phyloP scores from a whole-genome alignment of 2,113 vertebrate species.

The Mustela lutreola region DNA sequence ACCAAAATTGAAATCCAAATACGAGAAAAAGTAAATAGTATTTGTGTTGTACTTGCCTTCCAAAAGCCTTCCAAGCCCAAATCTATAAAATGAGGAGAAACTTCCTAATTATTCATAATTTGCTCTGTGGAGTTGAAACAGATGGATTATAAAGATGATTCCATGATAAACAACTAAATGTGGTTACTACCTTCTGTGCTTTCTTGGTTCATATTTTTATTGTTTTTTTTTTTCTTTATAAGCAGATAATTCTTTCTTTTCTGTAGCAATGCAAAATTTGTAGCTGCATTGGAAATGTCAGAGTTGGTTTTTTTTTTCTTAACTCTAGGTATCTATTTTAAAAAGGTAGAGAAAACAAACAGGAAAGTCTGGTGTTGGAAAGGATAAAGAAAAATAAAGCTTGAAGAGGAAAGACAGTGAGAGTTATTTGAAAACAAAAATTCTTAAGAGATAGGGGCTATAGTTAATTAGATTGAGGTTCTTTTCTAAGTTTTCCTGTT shows the following conservation, averaged over 20 bases:
- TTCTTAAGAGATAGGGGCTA: neutral
- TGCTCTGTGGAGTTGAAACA: conserved; percentile 67
- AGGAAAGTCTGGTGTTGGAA: conserved; percentile 13
- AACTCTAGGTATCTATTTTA: conserved; percentile 44
- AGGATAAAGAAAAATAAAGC: conserved; percentile 16
- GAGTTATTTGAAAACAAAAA: neutral
- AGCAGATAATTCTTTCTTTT: conserved; percentile 49
- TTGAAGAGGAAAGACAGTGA: neutral
- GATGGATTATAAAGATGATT: conserved; percentile 78
- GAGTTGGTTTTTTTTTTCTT: conserved; percentile 23
- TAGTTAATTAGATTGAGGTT: neutral
- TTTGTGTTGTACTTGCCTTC: neutral
- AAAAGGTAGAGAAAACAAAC: conserved; percentile 59
- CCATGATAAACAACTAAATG: conserved; percentile 80
- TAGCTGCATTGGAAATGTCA: conserved; percentile 29
- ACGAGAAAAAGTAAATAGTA: neutral
- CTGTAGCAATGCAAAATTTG: conserved; percentile 45
- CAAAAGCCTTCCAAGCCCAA: conserved; percentile 18
- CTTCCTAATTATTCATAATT: conserved; percentile 53
- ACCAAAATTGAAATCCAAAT: neutral
- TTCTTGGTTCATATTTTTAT: conserved; percentile 68
- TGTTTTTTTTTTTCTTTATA: conserved; percentile 30
- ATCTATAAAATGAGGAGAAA: conserved; percentile 67
- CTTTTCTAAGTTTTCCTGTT: neutral
- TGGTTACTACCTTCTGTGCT: conserved; percentile 77